phyloP scores from a whole-genome alignment of 2,113 vertebrate species.

The Butastur rufipennis region DNA sequence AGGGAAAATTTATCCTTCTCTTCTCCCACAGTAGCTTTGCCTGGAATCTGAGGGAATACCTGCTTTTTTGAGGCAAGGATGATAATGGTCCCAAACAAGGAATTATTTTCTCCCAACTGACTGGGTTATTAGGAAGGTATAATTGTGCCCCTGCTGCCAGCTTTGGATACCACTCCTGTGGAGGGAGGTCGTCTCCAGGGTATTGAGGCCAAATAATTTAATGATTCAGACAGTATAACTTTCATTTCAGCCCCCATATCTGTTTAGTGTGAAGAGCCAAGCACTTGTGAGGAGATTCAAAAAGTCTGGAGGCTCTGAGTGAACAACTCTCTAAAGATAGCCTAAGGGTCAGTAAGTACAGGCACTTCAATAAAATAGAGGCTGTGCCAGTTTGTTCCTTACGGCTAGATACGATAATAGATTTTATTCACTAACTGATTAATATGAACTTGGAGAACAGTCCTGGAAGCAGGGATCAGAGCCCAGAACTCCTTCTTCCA shows the following conservation, averaged over 20 bases:
- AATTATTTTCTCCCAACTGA: not conserved
- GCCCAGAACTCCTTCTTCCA: not conserved
- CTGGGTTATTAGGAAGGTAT: not conserved
- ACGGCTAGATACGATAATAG: not conserved
- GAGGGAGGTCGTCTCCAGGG: not conserved
- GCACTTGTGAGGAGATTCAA: not conserved
- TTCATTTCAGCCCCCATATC: not conserved
- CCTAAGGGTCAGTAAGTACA: not conserved
- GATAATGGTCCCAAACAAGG: not conserved
- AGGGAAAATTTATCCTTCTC: not conserved
- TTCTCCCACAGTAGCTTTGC: not conserved
- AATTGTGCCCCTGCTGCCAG: not conserved
- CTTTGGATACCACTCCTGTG: not conserved
- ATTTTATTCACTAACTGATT: not conserved
- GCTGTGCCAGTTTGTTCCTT: not conserved
- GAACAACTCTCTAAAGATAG: not conserved
- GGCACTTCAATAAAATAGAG: not conserved
- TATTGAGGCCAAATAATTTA: not conserved
- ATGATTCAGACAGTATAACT: not conserved
- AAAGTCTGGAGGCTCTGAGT: not conserved
- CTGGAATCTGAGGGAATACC: not conserved
- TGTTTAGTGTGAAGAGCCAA: not conserved
- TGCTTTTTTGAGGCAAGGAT: not conserved
- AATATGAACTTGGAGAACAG: not conserved
- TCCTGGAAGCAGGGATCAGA: not conserved